A percentile compares a stretch with the other conserved stretches of the same genome.
phyloP scores from a whole-genome alignment of 2,888 invertebrate species.

The Trichacis sp. region DNA sequence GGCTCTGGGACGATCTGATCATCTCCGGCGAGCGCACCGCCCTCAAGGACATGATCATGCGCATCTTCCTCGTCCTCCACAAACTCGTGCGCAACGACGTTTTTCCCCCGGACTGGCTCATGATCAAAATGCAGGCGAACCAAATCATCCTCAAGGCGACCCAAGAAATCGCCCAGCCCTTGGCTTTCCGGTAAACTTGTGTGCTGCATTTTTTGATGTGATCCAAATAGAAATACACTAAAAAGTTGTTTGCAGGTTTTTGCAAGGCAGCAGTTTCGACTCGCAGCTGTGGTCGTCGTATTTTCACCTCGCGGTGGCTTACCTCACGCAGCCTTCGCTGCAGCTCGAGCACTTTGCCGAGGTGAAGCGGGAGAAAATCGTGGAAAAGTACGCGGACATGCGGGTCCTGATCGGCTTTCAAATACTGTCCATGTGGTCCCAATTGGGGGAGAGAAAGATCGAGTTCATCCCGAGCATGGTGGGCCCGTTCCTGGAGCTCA shows the following conservation, averaged over 20 bases:
- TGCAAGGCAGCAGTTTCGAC: constrained; percentile 74
- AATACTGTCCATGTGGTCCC: constrained; percentile 91
- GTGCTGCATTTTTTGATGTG: too few relatives aligned
- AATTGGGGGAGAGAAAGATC: constrained; percentile 86
- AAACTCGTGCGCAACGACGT: constrained; percentile 83
- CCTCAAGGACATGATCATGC: constrained; percentile 86
- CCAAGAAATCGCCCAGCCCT: constrained; percentile 88
- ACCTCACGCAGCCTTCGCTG: constrained; percentile 83
- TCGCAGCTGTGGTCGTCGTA: constrained; percentile 80
- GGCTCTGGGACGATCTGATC: constrained; percentile 85
- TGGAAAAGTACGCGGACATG: constrained; percentile 89
- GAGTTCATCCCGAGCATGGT: constrained; percentile 94
- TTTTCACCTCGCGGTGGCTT: constrained; percentile 84
- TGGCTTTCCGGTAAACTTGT: constrained; percentile 78
- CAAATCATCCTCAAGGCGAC: constrained; percentile 86
- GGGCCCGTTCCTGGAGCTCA: constrained; percentile 93
- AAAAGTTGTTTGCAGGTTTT: constrained; percentile 72
- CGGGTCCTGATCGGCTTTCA: constrained; percentile 92
- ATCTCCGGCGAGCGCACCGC: constrained; percentile 79
- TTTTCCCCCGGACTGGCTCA: constrained; percentile 91
- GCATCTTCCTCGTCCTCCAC: constrained; percentile 84
- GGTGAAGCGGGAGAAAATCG: constrained; percentile 81
- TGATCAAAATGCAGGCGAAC: constrained; percentile 89
- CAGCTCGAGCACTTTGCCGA: constrained; percentile 87
- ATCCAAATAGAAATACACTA: too few relatives aligned